A percentile compares a stretch with the other conserved stretches of the same genome.
Evolutionary conservation across 2,797 vertebrate genomes (phyloP).

Genomic region (Acipenser transmontanus): DNA sequence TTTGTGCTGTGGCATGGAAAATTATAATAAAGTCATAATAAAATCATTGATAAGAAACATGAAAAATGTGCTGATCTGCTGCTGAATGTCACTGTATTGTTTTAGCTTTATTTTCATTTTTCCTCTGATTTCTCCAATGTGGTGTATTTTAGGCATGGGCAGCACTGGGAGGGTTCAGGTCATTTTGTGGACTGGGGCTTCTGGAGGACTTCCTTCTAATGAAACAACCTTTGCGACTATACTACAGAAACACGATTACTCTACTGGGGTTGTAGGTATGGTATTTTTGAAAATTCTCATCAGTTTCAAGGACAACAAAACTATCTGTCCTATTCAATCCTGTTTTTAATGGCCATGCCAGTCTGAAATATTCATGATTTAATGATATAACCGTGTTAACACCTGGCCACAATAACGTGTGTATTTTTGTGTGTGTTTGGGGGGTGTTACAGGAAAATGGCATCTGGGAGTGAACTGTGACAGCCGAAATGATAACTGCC

Average conservation of each 20-base stretch:
- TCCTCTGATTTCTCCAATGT: not conserved
- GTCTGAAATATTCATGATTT: too few relatives aligned
- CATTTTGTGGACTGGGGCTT: slow-evolving; percentile 57
- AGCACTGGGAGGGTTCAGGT: slow-evolving; percentile 49
- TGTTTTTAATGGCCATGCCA: too few relatives aligned
- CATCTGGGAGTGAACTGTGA: slow-evolving; percentile 82
- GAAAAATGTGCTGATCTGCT: too few relatives aligned
- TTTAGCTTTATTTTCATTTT: too few relatives aligned
- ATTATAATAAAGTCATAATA: too few relatives aligned
- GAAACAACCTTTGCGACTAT: slow-evolving; percentile 79
- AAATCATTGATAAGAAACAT: too few relatives aligned
- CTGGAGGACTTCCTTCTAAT: slow-evolving; percentile 68
- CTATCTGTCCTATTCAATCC: too few relatives aligned
- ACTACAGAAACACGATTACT: slow-evolving; percentile 69
- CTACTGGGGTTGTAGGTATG: slow-evolving; percentile 70
- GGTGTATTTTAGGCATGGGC: slow-evolving; percentile 44
- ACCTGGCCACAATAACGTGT: too few relatives aligned
- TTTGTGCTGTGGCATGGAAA: too few relatives aligned
- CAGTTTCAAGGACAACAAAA: too few relatives aligned
- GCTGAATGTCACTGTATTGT: too few relatives aligned
- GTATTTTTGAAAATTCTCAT: not conserved
- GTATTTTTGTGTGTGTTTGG: too few relatives aligned
- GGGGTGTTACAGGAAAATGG: slow-evolving; percentile 61
- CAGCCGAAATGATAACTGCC: slow-evolving; percentile 67
- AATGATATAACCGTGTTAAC: not conserved